Percentiles rank a stretch among this genome's conserved stretches.
phyloP scores from a whole-genome alignment of 2,888 invertebrate genomes.

The Proisotoma minuta region DNA sequence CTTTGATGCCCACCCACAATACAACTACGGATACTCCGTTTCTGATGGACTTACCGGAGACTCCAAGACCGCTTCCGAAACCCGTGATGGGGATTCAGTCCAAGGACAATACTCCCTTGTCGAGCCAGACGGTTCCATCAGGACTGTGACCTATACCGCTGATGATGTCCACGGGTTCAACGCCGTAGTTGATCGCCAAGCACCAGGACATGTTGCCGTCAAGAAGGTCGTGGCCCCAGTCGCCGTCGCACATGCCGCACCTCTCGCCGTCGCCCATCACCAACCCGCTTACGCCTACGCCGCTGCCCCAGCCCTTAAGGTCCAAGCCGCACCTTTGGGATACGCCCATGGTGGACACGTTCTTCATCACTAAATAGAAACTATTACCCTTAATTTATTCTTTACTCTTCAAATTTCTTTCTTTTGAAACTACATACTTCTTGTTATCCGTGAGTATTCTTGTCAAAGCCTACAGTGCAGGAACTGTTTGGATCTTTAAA shows the following conservation, averaged over 20 bases:
- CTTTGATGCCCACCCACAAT: constrained; percentile 25
- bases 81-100: constrained; percentile 32
- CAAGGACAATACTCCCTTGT: constrained; percentile 35
- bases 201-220: too few relatives aligned
- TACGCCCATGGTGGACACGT: constrained; percentile 4
- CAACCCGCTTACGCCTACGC: constrained; percentile 45
- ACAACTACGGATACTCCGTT: constrained; percentile 30
- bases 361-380: background rate
- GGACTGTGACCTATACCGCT: constrained; percentile 27
- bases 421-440: background rate
- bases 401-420: background rate
- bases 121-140: constrained; percentile 32
- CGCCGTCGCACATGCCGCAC: constrained; percentile 16
- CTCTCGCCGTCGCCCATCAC: constrained; percentile 17
- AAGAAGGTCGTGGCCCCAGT: background rate
- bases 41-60: constrained; percentile 23
- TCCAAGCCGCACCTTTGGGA: constrained; percentile 17
- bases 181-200: constrained; percentile 16
- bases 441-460: background rate
- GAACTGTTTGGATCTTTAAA: too few relatives aligned
- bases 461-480: background rate
- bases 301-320: constrained; percentile 38
- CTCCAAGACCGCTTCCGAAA: constrained; percentile 18
- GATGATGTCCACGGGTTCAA: constrained; percentile 21
- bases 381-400: background rate